Conservation (phyloP, 2,113 vertebrate species). For the Heptranchias perlo region DNA sequence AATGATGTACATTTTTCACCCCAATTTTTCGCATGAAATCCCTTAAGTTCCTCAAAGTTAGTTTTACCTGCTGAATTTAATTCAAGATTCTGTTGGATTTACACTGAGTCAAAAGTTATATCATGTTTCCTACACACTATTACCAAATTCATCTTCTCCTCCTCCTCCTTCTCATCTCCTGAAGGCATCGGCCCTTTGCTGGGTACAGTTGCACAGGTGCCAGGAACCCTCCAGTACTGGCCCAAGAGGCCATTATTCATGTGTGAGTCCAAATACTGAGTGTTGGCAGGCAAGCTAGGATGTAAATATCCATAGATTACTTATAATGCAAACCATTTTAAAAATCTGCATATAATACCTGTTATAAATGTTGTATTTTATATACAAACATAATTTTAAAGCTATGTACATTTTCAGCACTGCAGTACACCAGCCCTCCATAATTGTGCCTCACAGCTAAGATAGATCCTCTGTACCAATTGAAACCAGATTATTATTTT, state of each 20-base stretch:
- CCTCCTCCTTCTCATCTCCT: not conserved
- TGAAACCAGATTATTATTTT: conserved; percentile 7
- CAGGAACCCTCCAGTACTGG: no score
- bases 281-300: not conserved
- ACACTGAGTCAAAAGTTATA: not conserved
- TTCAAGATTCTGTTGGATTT: not conserved
- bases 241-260: not conserved
- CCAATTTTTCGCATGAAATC: not conserved
- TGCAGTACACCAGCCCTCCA: not conserved
- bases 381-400: not conserved
- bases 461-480: not conserved
- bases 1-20: not conserved
- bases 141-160: not conserved
- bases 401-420: not conserved
- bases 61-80: not conserved
- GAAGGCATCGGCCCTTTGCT: not conserved
- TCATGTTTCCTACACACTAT: not conserved
- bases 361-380: not conserved
- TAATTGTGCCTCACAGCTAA: conserved; percentile 7
- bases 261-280: not conserved
- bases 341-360: not conserved
- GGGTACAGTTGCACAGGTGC: not conserved
- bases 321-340: not conserved
- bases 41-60: not conserved
- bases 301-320: conserved; percentile 1